phyloP scores from a whole-genome alignment of 2,797 vertebrate genomes.

The Peromyscus aztecus region DNA sequence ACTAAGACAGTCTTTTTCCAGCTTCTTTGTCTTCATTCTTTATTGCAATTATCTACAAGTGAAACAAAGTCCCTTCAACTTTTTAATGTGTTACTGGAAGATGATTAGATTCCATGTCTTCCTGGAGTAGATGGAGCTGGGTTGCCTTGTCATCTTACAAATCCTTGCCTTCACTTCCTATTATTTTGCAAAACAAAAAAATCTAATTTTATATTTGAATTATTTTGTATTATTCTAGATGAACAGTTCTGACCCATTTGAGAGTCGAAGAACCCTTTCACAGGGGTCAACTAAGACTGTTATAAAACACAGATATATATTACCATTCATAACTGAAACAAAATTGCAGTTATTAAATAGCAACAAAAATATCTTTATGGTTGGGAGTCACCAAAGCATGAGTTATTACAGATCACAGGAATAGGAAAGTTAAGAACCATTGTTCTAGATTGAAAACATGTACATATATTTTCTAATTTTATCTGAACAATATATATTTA shows the following conservation, averaged over 20 bases:
- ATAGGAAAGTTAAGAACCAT: not conserved
- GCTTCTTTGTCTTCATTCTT: not conserved
- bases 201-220: not conserved
- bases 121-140: not conserved
- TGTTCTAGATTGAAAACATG: not conserved
- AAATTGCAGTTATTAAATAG: not conserved
- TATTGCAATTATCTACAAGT: not conserved
- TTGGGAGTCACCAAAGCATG: not conserved
- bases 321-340: not conserved
- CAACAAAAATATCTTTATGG: not conserved
- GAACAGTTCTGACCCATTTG: not conserved
- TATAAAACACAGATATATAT: not conserved
- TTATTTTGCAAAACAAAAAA: not conserved
- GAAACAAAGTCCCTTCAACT: not conserved
- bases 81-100: not conserved
- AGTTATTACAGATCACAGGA: not conserved
- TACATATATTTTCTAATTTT: not conserved
- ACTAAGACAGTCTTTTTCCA: not conserved
- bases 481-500: not conserved
- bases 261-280: not conserved
- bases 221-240: not conserved
- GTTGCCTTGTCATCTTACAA: not conserved
- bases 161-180: not conserved
- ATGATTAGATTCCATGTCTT: not conserved
- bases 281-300: not conserved